phyloP scores from a whole-genome alignment of 2,797 vertebrate species.

The Limnodromus scolopaceus region DNA sequence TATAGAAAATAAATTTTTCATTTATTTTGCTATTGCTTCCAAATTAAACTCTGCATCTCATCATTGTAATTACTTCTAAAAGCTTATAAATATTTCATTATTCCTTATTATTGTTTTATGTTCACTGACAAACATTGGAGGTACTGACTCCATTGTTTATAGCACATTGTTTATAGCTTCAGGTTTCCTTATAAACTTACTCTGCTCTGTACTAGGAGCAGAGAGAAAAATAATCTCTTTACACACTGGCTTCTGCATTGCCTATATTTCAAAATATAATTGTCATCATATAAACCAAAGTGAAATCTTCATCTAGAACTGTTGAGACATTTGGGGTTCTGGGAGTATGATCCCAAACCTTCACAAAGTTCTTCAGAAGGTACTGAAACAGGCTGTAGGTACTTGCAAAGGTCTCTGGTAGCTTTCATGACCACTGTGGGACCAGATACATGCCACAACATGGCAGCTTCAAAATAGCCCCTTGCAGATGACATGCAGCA shows the following conservation, averaged over 20 bases:
- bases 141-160: neutral
- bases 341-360: neutral
- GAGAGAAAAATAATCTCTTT: neutral
- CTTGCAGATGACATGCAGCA: neutral
- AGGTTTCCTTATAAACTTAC: neutral
- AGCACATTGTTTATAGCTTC: neutral
- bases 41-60: neutral
- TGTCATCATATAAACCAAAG: neutral
- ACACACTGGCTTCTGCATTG: neutral
- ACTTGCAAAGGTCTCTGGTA: neutral
- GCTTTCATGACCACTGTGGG: neutral
- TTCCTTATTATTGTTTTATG: constrained; percentile 19
- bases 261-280: neutral
- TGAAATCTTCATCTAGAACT: neutral
- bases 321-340: neutral
- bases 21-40: constrained; percentile 27
- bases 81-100: constrained; percentile 52
- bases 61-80: constrained; percentile 53
- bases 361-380: neutral
- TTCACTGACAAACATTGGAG: neutral
- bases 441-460: neutral
- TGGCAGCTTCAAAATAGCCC: neutral
- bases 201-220: neutral
- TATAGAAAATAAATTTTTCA: constrained; percentile 38
- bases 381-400: neutral